These are phyloP conservation scores for Bubo scandiacus DNA, from an alignment of 2,113 vertebrate species.

Conservation along the genomic window DNA sequence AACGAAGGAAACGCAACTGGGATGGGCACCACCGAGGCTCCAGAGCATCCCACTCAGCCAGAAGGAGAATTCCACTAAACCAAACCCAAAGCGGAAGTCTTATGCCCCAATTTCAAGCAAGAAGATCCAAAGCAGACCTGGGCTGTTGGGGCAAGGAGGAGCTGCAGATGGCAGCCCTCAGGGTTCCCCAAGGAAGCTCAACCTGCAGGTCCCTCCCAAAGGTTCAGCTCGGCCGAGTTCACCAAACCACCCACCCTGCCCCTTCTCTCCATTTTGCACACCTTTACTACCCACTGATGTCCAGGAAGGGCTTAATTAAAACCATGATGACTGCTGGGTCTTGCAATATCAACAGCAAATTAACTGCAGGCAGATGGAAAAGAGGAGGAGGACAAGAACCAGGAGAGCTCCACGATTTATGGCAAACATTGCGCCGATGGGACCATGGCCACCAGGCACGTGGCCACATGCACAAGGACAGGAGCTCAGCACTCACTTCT, in stretches of 20 bases:
- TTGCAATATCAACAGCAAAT: neutral
- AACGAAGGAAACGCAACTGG: neutral
- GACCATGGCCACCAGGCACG: accelerated
- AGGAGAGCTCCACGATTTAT: neutral
- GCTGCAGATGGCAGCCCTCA: accelerated
- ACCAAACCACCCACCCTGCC: neutral
- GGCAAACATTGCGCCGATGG: neutral
- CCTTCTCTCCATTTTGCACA: neutral
- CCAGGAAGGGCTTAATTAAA: neutral
- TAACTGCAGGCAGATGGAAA: neutral
- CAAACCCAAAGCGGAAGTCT: neutral
- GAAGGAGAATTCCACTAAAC: neutral
- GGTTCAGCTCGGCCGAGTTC: accelerated
- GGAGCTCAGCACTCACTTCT: neutral
- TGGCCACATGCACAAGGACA: accelerated
- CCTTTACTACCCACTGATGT: neutral
- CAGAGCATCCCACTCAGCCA: neutral
- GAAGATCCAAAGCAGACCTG: neutral
- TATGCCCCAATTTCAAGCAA: neutral
- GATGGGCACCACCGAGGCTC: accelerated
- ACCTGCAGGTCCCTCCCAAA: neutral
- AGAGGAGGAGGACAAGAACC: neutral
- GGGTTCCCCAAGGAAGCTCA: neutral
- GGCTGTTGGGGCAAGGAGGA: neutral
- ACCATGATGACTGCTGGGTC: neutral